These are phyloP conservation scores for Pterostichus madidus DNA, from an alignment of 2,888 invertebrate species.

Conservation along the genomic window DNA sequence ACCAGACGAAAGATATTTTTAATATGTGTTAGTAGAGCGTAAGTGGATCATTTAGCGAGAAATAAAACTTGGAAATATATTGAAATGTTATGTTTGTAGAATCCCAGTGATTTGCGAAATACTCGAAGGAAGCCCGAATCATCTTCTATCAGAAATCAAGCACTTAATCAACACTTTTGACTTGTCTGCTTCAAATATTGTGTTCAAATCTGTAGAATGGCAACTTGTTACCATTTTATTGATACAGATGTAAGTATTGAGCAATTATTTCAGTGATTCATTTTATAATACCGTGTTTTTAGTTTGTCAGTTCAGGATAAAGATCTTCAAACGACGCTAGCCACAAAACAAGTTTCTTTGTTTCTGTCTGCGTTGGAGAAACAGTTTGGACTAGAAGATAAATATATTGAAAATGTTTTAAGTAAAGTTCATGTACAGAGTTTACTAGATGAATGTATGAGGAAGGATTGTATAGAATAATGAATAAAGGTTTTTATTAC, in stretches of 20 bases:
- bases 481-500: not conserved
- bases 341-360: conserved; percentile 69
- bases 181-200: conserved; percentile 85
- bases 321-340: conserved; percentile 70
- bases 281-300: conserved; percentile 59
- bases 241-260: conserved; percentile 82
- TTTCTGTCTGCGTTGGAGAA: conserved; percentile 70
- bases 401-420: conserved; percentile 70
- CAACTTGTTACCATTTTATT: conserved; percentile 84
- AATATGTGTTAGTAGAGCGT: conserved; percentile 83
- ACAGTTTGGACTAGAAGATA: conserved; percentile 69
- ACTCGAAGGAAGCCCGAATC: conserved; percentile 55
- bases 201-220: conserved; percentile 87
- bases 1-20: conserved; percentile 85
- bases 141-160: conserved; percentile 76
- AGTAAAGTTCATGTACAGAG: conserved; percentile 56
- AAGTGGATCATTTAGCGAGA: conserved; percentile 71
- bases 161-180: conserved; percentile 83
- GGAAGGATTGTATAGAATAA: conserved; percentile 25
- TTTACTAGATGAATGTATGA: conserved; percentile 33
- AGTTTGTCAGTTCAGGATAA: conserved; percentile 73
- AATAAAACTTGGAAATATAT: not conserved
- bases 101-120: conserved; percentile 52
- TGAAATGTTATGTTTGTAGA: conserved; percentile 9
- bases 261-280: not conserved